Conservation (phyloP, 2,888 invertebrate genomes). For the Amblyjoppa proteus region DNA sequence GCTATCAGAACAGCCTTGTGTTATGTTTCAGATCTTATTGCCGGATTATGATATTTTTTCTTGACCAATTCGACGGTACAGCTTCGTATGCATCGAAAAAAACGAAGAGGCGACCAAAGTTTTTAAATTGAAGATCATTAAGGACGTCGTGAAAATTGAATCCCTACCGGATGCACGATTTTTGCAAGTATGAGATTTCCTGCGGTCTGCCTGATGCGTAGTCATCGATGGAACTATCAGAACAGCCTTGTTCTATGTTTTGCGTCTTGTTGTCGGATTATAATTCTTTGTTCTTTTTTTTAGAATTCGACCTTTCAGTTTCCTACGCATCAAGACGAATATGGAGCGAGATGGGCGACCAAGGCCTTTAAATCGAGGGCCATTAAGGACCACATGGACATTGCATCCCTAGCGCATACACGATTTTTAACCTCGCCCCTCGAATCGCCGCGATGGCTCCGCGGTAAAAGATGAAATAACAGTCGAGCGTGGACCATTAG, state of each 20-base stretch:
- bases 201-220: neutral
- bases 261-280: neutral
- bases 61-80: conserved; percentile 45
- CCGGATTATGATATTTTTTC: conserved; percentile 1
- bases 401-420: conserved; percentile 76
- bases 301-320: conserved; percentile 48
- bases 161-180: conserved; percentile 75
- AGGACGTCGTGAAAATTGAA: conserved; percentile 76
- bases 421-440: conserved; percentile 72
- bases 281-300: conserved; percentile 47
- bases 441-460: conserved; percentile 32
- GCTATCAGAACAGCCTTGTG: neutral
- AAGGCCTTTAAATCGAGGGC: conserved; percentile 77
- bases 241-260: neutral
- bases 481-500: conserved; percentile 59
- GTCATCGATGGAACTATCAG: conserved; percentile 21
- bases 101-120: neutral
- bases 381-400: conserved; percentile 79
- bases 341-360: neutral
- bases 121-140: conserved; percentile 80
- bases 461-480: conserved; percentile 61
- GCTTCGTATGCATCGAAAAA: conserved; percentile 9
- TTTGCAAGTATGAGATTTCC: conserved; percentile 58
- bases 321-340: neutral
- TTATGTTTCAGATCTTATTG: neutral